These are phyloP conservation scores for Stegodyphus mimosarum DNA, from an alignment of 1,140 invertebrate species.

Conservation along the genomic window DNA sequence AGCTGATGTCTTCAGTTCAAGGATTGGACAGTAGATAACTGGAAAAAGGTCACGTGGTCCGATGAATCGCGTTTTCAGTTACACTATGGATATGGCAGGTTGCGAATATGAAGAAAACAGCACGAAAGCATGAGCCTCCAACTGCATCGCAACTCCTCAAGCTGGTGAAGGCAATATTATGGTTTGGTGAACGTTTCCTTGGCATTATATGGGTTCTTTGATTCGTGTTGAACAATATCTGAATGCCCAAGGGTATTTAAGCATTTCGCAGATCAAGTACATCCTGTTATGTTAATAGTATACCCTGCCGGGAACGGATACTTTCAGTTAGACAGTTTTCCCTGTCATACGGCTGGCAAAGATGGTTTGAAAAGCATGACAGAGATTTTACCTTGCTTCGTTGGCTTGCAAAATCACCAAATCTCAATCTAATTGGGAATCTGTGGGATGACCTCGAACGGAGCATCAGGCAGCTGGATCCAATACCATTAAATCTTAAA, in stretches of 20 bases:
- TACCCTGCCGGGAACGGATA: neutral
- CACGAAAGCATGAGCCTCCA: constrained; percentile 5
- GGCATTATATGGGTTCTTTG: constrained; percentile 16
- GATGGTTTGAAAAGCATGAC: neutral
- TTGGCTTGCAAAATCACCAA: neutral
- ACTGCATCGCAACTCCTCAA: constrained; percentile 13
- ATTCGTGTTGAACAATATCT: constrained; percentile 20
- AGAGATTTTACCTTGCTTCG: neutral
- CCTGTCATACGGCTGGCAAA: neutral
- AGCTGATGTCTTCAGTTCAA: constrained; percentile 13
- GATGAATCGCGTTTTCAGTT: constrained; percentile 8
- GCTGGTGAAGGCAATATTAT: constrained; percentile 18
- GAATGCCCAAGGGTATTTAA: constrained; percentile 23
- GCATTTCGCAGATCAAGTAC: constrained; percentile 1
- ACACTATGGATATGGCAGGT: neutral
- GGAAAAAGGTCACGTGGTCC: constrained; percentile 5
- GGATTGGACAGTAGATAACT: constrained; percentile 34
- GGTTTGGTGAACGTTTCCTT: constrained; percentile 53
- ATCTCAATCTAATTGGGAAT: neutral
- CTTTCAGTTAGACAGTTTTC: neutral
- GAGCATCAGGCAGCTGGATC: neutral
- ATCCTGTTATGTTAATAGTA: neutral
- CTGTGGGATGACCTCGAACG: neutral
- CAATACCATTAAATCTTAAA: neutral
- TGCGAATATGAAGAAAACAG: neutral